phyloP scores from a whole-genome alignment of 2,113 vertebrate species.

The Pantherophis guttatus region DNA sequence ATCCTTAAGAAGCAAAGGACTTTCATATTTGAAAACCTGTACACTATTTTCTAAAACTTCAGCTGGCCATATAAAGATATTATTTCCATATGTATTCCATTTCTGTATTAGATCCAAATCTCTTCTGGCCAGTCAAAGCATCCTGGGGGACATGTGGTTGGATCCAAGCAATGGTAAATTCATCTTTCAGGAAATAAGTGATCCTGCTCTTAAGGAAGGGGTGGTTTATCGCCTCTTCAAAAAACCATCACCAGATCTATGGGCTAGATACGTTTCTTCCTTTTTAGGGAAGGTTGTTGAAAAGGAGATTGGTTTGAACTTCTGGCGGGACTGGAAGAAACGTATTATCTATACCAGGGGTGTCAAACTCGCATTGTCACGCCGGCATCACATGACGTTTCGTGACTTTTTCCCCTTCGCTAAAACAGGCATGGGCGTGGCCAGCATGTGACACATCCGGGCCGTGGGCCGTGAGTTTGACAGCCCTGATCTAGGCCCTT shows the following conservation, averaged over 20 bases:
- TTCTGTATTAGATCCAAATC: neutral
- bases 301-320: neutral
- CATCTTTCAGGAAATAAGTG: neutral
- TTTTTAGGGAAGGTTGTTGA: neutral
- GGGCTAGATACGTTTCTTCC: neutral
- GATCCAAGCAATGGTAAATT: neutral
- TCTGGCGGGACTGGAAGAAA: neutral
- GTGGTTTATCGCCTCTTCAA: neutral
- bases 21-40: slow-evolving; percentile 2
- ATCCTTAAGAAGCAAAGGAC: slow-evolving; percentile 35
- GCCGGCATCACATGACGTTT: no score
- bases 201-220: neutral
- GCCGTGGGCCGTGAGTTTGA: no score
- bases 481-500: neutral
- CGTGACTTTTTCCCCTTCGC: no score
- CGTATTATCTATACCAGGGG: neutral
- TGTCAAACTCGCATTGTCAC: no score
- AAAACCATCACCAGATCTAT: neutral
- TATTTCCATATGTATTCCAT: neutral
- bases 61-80: neutral
- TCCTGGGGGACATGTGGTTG: neutral
- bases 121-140: neutral
- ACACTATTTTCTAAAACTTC: neutral
- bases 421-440: no score
- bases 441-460: no score